phyloP scores from a whole-genome alignment of 1,140 invertebrate species.

The Oscheius sp. region DNA sequence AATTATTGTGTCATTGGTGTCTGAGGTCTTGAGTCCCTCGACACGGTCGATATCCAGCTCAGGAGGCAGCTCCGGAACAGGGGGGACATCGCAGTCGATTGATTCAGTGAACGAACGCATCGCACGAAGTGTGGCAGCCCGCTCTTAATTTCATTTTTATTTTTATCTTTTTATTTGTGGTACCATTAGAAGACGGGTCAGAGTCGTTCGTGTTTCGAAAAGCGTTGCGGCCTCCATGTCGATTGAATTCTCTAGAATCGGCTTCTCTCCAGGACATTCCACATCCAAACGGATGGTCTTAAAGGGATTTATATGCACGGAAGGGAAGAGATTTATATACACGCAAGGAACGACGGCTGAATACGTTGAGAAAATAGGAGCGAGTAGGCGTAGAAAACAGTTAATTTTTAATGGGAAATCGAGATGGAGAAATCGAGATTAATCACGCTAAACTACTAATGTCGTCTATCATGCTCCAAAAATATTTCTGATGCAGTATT shows the following conservation, averaged over 20 bases:
- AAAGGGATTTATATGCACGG: not conserved
- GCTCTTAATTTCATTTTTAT: not conserved
- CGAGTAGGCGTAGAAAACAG: not conserved
- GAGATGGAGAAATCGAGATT: too few relatives aligned
- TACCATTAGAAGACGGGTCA: constrained; percentile 6
- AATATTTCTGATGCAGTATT: too few relatives aligned
- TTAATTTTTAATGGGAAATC: too few relatives aligned
- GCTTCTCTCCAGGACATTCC: constrained; percentile 20
- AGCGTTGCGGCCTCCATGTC: constrained; percentile 25
- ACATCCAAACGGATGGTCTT: constrained; percentile 3
- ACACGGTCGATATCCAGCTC: constrained; percentile 48
- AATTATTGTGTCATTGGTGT: constrained; percentile 57
- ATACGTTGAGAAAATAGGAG: not conserved
- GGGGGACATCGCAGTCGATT: constrained; percentile 54
- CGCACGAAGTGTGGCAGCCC: constrained; percentile 37
- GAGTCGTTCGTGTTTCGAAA: constrained; percentile 13
- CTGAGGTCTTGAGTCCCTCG: constrained; percentile 28
- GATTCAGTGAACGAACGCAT: constrained; percentile 59
- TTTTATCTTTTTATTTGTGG: not conserved
- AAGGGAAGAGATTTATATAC: not conserved
- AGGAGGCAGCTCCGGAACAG: constrained; percentile 46
- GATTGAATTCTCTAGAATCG: constrained; percentile 1
- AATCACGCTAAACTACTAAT: too few relatives aligned
- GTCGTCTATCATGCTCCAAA: too few relatives aligned
- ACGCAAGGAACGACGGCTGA: not conserved